Percentiles rank a stretch among this genome's conserved stretches.
Evolutionary conservation across 2,888 invertebrate species (phyloP).

Genomic region (Alloscopus bannaensis): DNA sequence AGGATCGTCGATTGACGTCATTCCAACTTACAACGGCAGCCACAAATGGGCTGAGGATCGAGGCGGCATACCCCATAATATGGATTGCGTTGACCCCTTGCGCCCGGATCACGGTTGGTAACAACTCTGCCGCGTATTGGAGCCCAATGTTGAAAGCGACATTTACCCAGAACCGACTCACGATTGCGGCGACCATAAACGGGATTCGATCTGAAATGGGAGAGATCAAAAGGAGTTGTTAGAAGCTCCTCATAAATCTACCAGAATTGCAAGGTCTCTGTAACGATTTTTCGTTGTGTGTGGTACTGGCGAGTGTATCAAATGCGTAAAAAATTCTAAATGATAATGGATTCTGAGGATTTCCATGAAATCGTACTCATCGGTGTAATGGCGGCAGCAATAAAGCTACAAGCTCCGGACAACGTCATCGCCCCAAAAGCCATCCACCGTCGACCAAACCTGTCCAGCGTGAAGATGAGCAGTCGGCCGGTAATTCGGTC

Average conservation of each 20-base stretch:
- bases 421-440: conserved; percentile 88
- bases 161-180: conserved; percentile 90
- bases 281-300: too few species aligned
- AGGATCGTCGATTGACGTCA: conserved; percentile 8
- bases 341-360: too few species aligned
- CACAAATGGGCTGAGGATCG: conserved; percentile 82
- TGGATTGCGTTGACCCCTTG: conserved; percentile 73
- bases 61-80: conserved; percentile 74
- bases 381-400: conserved; percentile 84
- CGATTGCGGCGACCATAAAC: conserved; percentile 80
- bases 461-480: conserved; percentile 85
- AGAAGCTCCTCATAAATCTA: too few species aligned
- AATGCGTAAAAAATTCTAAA: too few species aligned
- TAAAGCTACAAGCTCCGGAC: conserved; percentile 87
- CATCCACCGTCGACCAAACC: conserved; percentile 90
- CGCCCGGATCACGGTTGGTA: conserved; percentile 88
- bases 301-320: too few species aligned
- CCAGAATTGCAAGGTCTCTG: too few species aligned
- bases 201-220: conserved; percentile 27
- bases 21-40: conserved; percentile 83
- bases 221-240: too few species aligned
- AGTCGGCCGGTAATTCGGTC: conserved; percentile 89
- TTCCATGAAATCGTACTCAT: conserved; percentile 12
- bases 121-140: conserved; percentile 90
- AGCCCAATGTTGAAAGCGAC: conserved; percentile 93